Evolutionary conservation across 2,797 vertebrate species (phyloP), one percentile per base, ranked within the genome.

Genomic region (Phataginus tetradactyla): DNA sequence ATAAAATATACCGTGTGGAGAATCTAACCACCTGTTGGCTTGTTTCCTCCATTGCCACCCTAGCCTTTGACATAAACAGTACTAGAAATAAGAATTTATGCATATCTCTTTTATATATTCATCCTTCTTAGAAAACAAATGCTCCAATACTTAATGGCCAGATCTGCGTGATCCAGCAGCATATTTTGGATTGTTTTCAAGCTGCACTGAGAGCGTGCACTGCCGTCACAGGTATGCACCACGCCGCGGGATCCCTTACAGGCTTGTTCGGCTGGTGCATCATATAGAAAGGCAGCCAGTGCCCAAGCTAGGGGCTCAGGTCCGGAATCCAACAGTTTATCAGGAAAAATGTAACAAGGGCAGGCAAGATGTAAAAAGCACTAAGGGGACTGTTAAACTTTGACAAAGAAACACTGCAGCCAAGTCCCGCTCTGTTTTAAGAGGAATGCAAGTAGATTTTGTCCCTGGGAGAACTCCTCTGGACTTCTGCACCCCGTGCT

Each of bases 61-160:
- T 68, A 71, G 14, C 27, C 49, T 79, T 95, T 79, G 55, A 88
- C 69, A 29, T 66, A 72, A 91, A 32, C 59, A 84, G 63, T 39
- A 55, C 12, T 21, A 15, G 69, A 45, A 63, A 49, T 45, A 64
- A 42, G 2, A 75, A 34, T 74, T 79, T 18, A 39, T 66, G n/a
- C 15, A 9, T 34, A 59, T 34, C 18, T 3, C 13, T 86, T 68
- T 63, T 71, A 32, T 37, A 64, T 85, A 45, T 85, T 10, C 17
- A 77, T 75, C 10, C 15, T 71, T 71, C 12, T 77, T 32, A 29
- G 4, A 57, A 53, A 51, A 89, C 37, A 88, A 55, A 18, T 51
- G 51, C 11, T 61, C 21, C 1, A 51, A 84, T 37, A 34, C 17
- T 91, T 39, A 55, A 34, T 2, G 63, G 11, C 21, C 10, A 51